Evolutionary conservation across 2,113 vertebrate species (phyloP).

Genomic region (Strigops habroptila): DNA sequence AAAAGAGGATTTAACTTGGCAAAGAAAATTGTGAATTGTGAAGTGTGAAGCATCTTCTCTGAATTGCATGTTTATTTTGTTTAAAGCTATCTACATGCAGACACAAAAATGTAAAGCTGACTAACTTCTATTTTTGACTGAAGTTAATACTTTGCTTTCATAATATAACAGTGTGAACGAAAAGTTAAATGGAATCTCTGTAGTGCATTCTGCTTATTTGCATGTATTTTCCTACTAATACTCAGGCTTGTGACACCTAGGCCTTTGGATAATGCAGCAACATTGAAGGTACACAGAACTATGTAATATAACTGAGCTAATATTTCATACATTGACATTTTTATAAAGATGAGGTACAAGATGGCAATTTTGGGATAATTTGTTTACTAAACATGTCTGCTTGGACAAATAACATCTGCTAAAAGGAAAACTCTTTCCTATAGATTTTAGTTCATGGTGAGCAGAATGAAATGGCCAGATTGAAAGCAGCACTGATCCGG

Average conservation of each 20-base stretch:
- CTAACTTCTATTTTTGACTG: not conserved
- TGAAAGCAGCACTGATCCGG: conserved; percentile 94
- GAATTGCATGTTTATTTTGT: not conserved
- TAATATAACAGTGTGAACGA: not conserved
- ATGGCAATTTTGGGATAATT: not conserved
- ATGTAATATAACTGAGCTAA: not conserved
- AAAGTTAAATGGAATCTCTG: not conserved
- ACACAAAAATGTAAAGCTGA: not conserved
- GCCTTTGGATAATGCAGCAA: not conserved
- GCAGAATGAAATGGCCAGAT: conserved; percentile 97
- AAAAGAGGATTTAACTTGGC: not conserved
- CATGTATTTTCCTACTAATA: not conserved
- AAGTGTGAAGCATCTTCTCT: not conserved
- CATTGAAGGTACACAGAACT: not conserved
- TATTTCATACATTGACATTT: not conserved
- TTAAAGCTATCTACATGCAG: not conserved
- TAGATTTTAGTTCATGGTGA: conserved; percentile 96
- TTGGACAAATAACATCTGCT: not conserved
- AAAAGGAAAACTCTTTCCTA: not conserved
- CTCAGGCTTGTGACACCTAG: not conserved
- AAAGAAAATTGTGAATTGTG: not conserved
- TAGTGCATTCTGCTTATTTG: not conserved
- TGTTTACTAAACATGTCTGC: not conserved
- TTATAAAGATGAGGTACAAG: not conserved
- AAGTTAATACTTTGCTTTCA: not conserved